phyloP scores from a whole-genome alignment of 2,797 vertebrate genomes.

The Cossypha niveicapilla region DNA sequence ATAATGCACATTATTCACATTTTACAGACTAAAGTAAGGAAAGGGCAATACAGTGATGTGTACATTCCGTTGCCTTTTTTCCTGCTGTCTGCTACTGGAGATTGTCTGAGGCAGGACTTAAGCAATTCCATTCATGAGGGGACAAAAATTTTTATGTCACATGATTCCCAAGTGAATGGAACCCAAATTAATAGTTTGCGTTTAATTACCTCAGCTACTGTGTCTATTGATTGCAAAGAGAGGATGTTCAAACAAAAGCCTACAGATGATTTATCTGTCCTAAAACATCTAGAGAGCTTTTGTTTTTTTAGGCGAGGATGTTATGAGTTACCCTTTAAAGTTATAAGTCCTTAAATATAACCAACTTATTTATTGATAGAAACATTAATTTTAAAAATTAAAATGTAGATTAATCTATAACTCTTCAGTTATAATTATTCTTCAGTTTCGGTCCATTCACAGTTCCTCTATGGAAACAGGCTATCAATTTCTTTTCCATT shows the following conservation, averaged over 20 bases:
- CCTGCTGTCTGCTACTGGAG: not conserved
- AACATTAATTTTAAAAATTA: fast-evolving
- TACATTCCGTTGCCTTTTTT: not conserved
- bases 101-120: not conserved
- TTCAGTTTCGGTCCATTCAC: not conserved
- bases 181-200: not conserved
- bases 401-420: not conserved
- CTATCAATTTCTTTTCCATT: not conserved
- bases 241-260: not conserved
- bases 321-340: not conserved
- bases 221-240: not conserved
- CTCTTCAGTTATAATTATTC: not conserved
- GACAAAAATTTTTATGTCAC: not conserved
- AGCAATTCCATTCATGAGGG: not conserved
- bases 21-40: not conserved
- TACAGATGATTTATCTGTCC: not conserved
- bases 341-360: not conserved
- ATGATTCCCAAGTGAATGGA: not conserved
- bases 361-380: not conserved
- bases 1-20: not conserved
- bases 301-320: not conserved
- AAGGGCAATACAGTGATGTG: not conserved
- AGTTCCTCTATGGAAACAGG: not conserved
- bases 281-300: not conserved
- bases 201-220: not conserved